These are phyloP conservation scores for Cyclophora punctaria DNA, from an alignment of 2,888 invertebrate species.

Conservation along the genomic window DNA sequence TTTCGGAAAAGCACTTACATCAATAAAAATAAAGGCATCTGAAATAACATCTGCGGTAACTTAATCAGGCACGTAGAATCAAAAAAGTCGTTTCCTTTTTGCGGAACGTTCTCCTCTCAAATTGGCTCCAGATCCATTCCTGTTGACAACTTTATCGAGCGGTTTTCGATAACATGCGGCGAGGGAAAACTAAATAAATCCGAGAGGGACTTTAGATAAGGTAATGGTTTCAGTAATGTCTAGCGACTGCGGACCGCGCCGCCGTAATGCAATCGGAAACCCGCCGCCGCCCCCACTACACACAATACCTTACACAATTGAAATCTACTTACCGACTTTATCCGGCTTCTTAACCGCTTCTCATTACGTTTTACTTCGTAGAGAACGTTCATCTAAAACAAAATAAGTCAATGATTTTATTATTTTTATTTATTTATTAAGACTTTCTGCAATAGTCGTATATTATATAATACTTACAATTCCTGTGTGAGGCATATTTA, in stretches of 20 bases:
- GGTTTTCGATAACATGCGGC: slow-evolving; percentile 74
- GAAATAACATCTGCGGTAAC: slow-evolving; percentile 31
- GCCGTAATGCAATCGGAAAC: slow-evolving; percentile 69
- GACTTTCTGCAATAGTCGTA: too few species aligned
- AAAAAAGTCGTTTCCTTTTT: slow-evolving; percentile 59
- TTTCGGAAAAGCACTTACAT: slow-evolving; percentile 13
- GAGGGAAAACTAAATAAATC: slow-evolving; percentile 75
- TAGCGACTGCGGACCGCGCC: slow-evolving; percentile 50
- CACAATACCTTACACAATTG: slow-evolving; percentile 24
- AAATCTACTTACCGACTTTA: not conserved
- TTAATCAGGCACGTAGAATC: slow-evolving; percentile 36
- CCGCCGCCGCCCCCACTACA: slow-evolving; percentile 44
- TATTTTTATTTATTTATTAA: too few species aligned
- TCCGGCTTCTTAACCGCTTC: too few species aligned
- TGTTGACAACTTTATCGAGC: slow-evolving; percentile 75
- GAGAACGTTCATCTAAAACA: too few species aligned
- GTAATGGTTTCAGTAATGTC: slow-evolving; percentile 73
- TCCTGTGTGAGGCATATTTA: too few species aligned
- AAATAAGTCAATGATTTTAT: too few species aligned
- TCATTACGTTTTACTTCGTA: too few species aligned
- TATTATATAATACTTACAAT: too few species aligned
- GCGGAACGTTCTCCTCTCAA: slow-evolving; percentile 56
- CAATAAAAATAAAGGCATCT: slow-evolving; percentile 22
- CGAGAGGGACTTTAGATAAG: slow-evolving; percentile 75
- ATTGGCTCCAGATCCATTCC: slow-evolving; percentile 71